Conservation (phyloP, 2,113 vertebrate genomes). For the Scalopus aquaticus region DNA sequence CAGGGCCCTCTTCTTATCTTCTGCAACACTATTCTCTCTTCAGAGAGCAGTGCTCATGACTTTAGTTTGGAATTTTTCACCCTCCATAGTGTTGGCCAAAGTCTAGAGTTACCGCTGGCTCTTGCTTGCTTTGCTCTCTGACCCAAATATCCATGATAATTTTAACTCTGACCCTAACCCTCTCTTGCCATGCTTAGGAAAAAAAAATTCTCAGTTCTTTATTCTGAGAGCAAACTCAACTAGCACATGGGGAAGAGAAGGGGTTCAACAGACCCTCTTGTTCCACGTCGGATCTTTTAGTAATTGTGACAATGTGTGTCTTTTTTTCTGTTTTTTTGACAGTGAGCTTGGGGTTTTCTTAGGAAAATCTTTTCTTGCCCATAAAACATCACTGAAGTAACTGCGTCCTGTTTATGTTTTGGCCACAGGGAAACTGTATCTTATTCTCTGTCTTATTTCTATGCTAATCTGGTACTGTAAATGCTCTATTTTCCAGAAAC, state of each 20-base stretch:
- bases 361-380: not conserved
- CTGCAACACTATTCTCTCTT: not conserved
- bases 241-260: not conserved
- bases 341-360: not conserved
- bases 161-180: not conserved
- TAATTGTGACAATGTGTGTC: too few species aligned
- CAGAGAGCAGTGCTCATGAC: not conserved
- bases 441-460: conserved; percentile 12
- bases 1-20: not conserved
- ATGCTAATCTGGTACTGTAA: not conserved
- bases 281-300: not conserved
- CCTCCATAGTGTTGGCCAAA: not conserved
- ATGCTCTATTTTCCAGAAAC: conserved; percentile 40
- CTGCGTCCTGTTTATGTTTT: not conserved
- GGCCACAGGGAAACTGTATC: not conserved
- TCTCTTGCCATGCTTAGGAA: not conserved
- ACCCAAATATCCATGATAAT: not conserved
- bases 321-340: not conserved
- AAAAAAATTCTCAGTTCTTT: not conserved
- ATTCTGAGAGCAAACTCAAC: not conserved
- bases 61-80: not conserved
- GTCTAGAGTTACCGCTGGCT: not conserved
- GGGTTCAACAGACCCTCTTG: not conserved
- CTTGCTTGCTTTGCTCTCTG: not conserved
- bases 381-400: not conserved